phyloP scores from a whole-genome alignment of 2,888 invertebrate species.

The Morpho deidamia region DNA sequence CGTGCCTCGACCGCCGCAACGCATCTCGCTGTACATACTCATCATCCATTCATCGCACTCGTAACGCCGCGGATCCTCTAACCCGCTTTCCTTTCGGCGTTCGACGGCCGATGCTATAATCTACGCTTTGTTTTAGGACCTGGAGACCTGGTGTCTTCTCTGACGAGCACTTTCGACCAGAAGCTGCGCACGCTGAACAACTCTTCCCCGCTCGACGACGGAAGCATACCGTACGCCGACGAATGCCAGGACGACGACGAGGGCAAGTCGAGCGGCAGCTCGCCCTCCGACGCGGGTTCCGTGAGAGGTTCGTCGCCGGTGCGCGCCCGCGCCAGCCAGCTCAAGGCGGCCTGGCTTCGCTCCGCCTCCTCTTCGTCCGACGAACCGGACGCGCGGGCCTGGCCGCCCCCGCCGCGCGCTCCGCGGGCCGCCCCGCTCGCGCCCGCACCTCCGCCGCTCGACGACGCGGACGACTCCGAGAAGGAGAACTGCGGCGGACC shows the following conservation, averaged over 20 bases:
- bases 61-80: slow-evolving; percentile 42
- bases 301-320: slow-evolving; percentile 25
- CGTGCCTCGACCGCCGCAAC: slow-evolving; percentile 37
- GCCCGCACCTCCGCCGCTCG: slow-evolving; percentile 27
- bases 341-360: slow-evolving; percentile 71
- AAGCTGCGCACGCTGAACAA: slow-evolving; percentile 87
- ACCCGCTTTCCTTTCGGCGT: slow-evolving; percentile 44
- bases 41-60: slow-evolving; percentile 33
- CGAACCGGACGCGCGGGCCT: slow-evolving; percentile 43
- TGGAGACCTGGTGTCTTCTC: slow-evolving; percentile 88
- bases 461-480: slow-evolving; percentile 59
- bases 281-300: slow-evolving; percentile 44
- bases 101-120: slow-evolving; percentile 24
- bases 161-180: slow-evolving; percentile 91
- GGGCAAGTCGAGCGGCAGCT: slow-evolving; percentile 51
- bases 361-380: slow-evolving; percentile 55
- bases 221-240: slow-evolving; percentile 85
- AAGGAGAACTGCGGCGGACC: slow-evolving; percentile 52
- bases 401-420: slow-evolving; percentile 28
- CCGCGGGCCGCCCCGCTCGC: slow-evolving; percentile 15
- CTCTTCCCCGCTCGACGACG: slow-evolving; percentile 81
- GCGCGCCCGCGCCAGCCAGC: slow-evolving; percentile 45
- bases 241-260: slow-evolving; percentile 80
- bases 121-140: slow-evolving; percentile 80
- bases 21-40: slow-evolving; percentile 27